Base-by-base conservation (phyloP, 1,140 invertebrate genomes). In the Vanessa tameamea region DNA sequence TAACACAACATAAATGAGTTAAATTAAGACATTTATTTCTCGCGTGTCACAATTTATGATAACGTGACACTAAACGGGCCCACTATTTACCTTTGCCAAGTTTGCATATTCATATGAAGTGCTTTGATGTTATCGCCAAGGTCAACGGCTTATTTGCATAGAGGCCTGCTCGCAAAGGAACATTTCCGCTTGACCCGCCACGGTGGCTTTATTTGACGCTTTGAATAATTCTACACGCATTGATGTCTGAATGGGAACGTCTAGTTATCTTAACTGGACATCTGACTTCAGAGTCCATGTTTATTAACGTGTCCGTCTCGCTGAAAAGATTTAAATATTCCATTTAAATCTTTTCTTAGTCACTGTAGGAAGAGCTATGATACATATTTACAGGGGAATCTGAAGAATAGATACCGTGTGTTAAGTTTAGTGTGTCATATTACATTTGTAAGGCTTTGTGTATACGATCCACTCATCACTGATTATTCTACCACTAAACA, bases 151-250 rank as follows among this genome's bases (percentile, higher is more conserved):
- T 67, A 69, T 69, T 69, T 69, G 16, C 66, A 69, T 59, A 69
- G 8, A 69, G 31, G 53, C 31, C 15, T 43, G 37, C 13, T 55
- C 37, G 31, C 55, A 57, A 53, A 69, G 66, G 53, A 47, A 57
- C 66, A 57, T 55, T 68, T 59, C 53, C 53, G 51, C 26, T 67
- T 26, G 64, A 51, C 47, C 47, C 23, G 50, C 50, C 26, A 12
- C 9, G 23, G 37, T 47, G 37, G 37, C 53, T 57, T 16, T 59
- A 69, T 69, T 69, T 37, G 65, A 4, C 7, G 47, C 37, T 37
- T 66, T 69, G 66, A 69, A 69, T 69, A 68, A 13, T 68, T 37
- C 57, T 51, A 51, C 57, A 69, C 53, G 66, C 53, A 69, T 67
- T 67, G 48, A 47, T 23, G 66, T 59, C 16, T 69, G 66, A 69